phyloP scores from a whole-genome alignment of 2,113 vertebrate species.

The Verasper variegatus region DNA sequence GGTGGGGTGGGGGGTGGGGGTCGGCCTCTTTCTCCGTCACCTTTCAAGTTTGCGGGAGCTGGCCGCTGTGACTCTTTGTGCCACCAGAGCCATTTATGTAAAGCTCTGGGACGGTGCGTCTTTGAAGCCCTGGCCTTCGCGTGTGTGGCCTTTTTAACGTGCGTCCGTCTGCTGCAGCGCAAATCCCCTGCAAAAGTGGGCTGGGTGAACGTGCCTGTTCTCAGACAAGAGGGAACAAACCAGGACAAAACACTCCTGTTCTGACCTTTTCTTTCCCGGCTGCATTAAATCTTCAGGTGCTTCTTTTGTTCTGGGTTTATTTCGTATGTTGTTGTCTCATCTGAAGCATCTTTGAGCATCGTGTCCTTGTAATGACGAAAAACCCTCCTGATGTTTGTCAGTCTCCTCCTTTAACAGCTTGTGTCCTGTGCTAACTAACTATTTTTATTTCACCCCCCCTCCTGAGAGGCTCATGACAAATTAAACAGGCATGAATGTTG shows the following conservation, averaged over 20 bases:
- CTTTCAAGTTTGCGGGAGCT: conserved; percentile 54
- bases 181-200: conserved; percentile 7
- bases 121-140: conserved; percentile 79
- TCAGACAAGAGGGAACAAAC: background rate
- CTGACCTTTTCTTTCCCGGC: background rate
- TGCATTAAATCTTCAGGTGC: background rate
- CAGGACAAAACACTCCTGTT: background rate
- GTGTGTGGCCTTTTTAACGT: conserved; percentile 68
- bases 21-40: conserved; percentile 20
- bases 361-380: background rate
- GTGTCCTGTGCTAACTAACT: background rate
- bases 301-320: background rate
- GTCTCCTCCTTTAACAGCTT: background rate
- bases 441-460: conserved; percentile 12
- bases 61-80: conserved; percentile 42
- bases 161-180: conserved; percentile 44
- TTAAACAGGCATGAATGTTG: conserved; percentile 31
- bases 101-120: conserved; percentile 55
- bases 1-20: conserved; percentile 8
- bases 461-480: conserved; percentile 39
- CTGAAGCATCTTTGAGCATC: background rate
- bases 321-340: background rate
- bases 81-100: conserved; percentile 70
- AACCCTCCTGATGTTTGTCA: too few relatives aligned
- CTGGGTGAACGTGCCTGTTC: conserved; percentile 1